Evolutionary conservation across 2,888 invertebrate genomes (phyloP).

Genomic region (Coecobrya sp.): DNA sequence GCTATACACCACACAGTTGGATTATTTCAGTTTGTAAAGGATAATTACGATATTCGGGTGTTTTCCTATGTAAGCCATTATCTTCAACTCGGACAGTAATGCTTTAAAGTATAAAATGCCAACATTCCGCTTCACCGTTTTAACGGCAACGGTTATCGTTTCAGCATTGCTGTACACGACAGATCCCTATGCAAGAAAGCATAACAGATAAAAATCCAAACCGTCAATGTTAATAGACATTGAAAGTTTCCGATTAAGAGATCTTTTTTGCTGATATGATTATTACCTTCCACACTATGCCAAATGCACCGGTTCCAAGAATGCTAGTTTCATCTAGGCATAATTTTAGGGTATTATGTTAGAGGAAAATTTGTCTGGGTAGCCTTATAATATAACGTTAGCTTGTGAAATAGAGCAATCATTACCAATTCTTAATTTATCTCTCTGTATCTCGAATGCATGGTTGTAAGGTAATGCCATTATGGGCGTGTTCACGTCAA

Average conservation of each 20-base stretch:
- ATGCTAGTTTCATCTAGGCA: constrained; percentile 81
- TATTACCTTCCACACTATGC: constrained; percentile 81
- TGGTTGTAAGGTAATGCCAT: constrained; percentile 80
- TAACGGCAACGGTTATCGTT: constrained; percentile 80
- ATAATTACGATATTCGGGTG: constrained; percentile 81
- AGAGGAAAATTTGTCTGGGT: neutral
- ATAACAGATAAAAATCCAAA: too few relatives aligned
- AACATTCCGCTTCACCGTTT: constrained; percentile 81
- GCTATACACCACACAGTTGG: neutral
- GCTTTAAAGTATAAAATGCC: constrained; percentile 84
- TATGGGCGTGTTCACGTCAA: constrained; percentile 80
- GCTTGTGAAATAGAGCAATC: neutral
- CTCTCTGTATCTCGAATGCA: constrained; percentile 80
- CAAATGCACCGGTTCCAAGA: constrained; percentile 82
- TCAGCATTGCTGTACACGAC: constrained; percentile 69
- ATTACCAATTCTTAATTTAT: constrained; percentile 80
- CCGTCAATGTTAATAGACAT: neutral
- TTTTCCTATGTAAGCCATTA: constrained; percentile 83
- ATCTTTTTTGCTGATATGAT: neutral
- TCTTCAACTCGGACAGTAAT: constrained; percentile 83
- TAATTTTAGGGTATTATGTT: neutral
- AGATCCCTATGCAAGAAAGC: constrained; percentile 67
- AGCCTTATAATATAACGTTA: neutral
- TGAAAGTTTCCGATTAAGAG: neutral
- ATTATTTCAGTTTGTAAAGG: neutral